phyloP scores from a whole-genome alignment of 2,113 vertebrate species.

The Oncorhynchus kisutch region DNA sequence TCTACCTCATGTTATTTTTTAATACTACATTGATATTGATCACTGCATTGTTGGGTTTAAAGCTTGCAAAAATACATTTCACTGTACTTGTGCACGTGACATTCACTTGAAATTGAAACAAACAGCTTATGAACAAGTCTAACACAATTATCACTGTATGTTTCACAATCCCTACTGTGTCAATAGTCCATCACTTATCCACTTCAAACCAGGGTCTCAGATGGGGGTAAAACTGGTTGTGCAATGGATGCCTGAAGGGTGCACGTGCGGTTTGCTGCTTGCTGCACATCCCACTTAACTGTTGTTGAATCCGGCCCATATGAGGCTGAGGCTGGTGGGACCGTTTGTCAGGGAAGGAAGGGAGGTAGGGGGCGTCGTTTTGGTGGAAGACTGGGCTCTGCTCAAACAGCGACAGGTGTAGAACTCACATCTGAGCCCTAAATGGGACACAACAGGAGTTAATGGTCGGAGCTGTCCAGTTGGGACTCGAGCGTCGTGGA shows the following conservation, averaged over 20 bases:
- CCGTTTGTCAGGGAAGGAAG: constrained; percentile 8
- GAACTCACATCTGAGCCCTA: not conserved
- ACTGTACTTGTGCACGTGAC: too few species aligned
- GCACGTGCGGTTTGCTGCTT: not conserved
- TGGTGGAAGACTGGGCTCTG: not conserved
- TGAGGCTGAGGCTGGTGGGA: not conserved
- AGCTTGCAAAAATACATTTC: too few species aligned
- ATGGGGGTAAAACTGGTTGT: not conserved
- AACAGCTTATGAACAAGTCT: too few species aligned
- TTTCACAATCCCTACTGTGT: not conserved
- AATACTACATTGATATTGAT: too few species aligned
- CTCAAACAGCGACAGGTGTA: not conserved
- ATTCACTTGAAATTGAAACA: too few species aligned
- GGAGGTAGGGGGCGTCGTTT: not conserved
- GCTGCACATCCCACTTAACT: constrained; percentile 13
- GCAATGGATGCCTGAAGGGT: not conserved
- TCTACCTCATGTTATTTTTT: too few species aligned
- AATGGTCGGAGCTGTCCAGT: not conserved
- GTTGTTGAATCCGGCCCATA: constrained; percentile 18
- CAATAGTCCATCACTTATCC: not conserved
- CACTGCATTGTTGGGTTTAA: too few species aligned
- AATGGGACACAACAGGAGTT: not conserved
- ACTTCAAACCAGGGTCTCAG: not conserved
- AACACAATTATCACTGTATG: too few species aligned
- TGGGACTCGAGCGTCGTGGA: not conserved